Conservation (phyloP, 2,113 vertebrate species). For the Diadophis punctatus region DNA sequence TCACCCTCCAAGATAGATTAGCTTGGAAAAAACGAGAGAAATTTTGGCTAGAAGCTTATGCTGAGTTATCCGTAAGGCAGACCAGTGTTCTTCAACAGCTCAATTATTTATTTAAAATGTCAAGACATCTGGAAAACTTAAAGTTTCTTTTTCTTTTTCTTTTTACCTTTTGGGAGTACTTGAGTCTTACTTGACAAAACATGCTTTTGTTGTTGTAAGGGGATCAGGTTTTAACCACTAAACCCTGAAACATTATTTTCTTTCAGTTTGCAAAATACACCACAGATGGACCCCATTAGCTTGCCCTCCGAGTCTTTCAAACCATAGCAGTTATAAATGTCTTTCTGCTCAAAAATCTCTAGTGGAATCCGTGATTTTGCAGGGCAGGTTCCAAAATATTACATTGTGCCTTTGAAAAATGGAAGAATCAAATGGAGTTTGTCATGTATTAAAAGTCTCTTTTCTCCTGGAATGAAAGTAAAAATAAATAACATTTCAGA, state of each 20-base stretch:
- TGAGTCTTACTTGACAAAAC: slow-evolving; percentile 33
- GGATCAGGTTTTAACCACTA: slow-evolving; percentile 65
- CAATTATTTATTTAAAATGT: slow-evolving; percentile 43
- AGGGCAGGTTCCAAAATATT: slow-evolving; percentile 46
- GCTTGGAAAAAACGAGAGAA: not conserved
- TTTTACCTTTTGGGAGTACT: slow-evolving; percentile 57
- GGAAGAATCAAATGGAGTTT: slow-evolving; percentile 34
- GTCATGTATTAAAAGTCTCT: not conserved
- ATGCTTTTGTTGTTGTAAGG: slow-evolving; percentile 59
- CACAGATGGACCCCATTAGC: slow-evolving; percentile 71
- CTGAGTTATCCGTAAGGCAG: not conserved
- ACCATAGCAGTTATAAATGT: slow-evolving; percentile 60
- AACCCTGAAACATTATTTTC: slow-evolving; percentile 13
- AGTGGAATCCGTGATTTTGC: slow-evolving; percentile 45
- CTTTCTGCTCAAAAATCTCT: slow-evolving; percentile 59
- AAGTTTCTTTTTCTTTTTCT: not conserved
- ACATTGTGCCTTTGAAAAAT: slow-evolving; percentile 47
- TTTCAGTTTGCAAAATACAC: not conserved
- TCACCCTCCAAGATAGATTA: not conserved
- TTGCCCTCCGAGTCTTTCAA: slow-evolving; percentile 51
- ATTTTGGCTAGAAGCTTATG: not conserved
- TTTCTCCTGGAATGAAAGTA: slow-evolving; percentile 8
- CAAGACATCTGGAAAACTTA: slow-evolving; percentile 53
- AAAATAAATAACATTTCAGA: slow-evolving; percentile 5
- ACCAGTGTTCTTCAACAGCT: not conserved